phyloP scores from a whole-genome alignment of 2,113 vertebrate genomes.

The Pardalotus punctatus region DNA sequence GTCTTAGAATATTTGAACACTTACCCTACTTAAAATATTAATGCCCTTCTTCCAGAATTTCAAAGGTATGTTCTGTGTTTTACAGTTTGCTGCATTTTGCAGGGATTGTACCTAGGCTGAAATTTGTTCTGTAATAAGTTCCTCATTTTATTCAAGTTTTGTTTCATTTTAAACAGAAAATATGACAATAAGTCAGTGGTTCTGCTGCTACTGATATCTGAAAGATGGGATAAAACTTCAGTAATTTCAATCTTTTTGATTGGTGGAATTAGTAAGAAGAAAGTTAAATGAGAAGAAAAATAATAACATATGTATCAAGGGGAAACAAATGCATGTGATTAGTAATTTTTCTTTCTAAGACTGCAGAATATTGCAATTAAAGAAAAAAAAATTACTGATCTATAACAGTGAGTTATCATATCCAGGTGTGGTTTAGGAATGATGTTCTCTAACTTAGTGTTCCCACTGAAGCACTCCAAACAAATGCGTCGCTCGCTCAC shows the following conservation, averaged over 20 bases:
- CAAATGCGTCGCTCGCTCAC: not conserved
- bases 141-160: not conserved
- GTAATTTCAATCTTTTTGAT: not conserved
- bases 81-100: not conserved
- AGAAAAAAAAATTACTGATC: not conserved
- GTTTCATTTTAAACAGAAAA: not conserved
- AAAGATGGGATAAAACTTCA: not conserved
- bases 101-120: not conserved
- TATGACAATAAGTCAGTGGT: not conserved
- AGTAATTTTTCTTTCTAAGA: not conserved
- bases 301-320: not conserved
- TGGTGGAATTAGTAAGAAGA: not conserved
- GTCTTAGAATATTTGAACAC: not conserved
- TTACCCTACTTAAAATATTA: not conserved
- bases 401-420: not conserved
- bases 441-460: not conserved
- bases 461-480: not conserved
- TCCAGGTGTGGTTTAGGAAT: not conserved
- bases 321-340: not conserved
- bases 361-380: not conserved
- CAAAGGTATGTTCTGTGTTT: not conserved
- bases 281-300: not conserved
- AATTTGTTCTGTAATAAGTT: not conserved
- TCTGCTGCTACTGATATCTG: not conserved
- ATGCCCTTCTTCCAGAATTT: not conserved